Evolutionary conservation across 2,113 vertebrate species (phyloP), one percentile per base, ranked within the genome.

Genomic region (Taxidea taxus): DNA sequence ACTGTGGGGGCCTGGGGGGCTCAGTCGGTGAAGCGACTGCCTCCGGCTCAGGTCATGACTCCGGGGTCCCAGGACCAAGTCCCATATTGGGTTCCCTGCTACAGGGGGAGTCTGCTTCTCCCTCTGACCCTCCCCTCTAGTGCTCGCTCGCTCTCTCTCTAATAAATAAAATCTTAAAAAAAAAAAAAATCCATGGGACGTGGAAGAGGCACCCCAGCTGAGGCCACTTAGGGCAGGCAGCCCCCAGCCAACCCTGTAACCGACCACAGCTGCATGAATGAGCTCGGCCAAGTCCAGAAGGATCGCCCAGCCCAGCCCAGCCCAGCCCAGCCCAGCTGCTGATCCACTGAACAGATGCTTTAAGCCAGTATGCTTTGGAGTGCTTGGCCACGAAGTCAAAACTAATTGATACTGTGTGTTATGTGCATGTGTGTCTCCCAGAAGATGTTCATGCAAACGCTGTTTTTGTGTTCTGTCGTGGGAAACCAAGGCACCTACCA

Each of bases 311-410:
- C 47, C 60, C 37, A n/a, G 87, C 86, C 84, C 49, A 29, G 54
- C 56, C 85, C 92, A 51, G 49, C 83, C 27, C 77, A 37, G 47
- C 47, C 75, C 72, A 84, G 68, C 7, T 70, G 84, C 87, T 84
- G 62, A 34, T 47, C 68, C 37, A n/a, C 34, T 29, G 72, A 54
- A 25, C 18, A 11, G 39, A 15, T 68, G n/a, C 49, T 51, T 54
- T 51, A 51, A 90, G 58, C 68, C 64, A 84, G 0, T 54, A n/a
- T 6, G 4, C 81, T 80, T 62, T 3, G 56, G 56, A 56, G 31
- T 51, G 23, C 29, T 78, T 94, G 88, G 56, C 94, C 97, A 96
- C 49, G 29, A 66, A 80, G 82, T 42, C 64, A 87, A 87, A 74
- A 34, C 25, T 42, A 80, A 75, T 25, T 80, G 60, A 60, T 75